Base-by-base conservation (phyloP, 92 coral and sea anemone species). In the Phenganax stokvisi region DNA sequence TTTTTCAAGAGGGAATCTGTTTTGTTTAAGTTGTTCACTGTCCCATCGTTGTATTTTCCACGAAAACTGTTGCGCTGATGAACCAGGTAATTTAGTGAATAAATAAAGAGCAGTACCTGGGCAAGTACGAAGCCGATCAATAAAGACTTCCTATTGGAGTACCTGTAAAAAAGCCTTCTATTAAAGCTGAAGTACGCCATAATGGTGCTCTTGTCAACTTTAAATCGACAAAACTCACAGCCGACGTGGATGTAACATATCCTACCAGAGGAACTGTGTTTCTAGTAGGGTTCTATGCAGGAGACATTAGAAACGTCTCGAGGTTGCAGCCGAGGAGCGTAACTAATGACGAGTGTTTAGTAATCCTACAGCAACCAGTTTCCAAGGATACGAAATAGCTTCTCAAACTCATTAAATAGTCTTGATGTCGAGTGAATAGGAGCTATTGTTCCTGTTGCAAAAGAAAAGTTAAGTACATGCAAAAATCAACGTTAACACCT, bases 341-440 rank as follows among this genome's bases (percentile, higher is more conserved):
- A 54, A 75, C 64, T 25, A 75, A 75, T 75, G 80, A 55, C 63
- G 20, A 75, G 80, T 75, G 52, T 75, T 75, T 52, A 75, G 58
- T 37, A 75, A 51, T 64, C 47, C 65, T 75, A 54, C 79, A 11
- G 37, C 79, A 74, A 74, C 54, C 79, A 74, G 20, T 62, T 31
- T n/a, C 57, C 63, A 37, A 54, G 79, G 79, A 74, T 74, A 74
- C 27, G 63, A 15, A 72, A 74, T 6, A 15, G 79, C 79, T 74
- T 74, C 63, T 74, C 79, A 74, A 13, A 52, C 79, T 74, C 63
- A 54, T 74, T 71, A 71, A 71, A 71, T 71, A 71, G 31, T 71
- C 56, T 10, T 16, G 51, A 7, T 28, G 51, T 31, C 54, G 31
- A 37, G 76, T 16, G 76, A 51, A 71, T 37, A 31, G 54, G 20